Evolutionary conservation across 1,140 invertebrate species (phyloP).

Genomic region (Drosophila bocki): DNA sequence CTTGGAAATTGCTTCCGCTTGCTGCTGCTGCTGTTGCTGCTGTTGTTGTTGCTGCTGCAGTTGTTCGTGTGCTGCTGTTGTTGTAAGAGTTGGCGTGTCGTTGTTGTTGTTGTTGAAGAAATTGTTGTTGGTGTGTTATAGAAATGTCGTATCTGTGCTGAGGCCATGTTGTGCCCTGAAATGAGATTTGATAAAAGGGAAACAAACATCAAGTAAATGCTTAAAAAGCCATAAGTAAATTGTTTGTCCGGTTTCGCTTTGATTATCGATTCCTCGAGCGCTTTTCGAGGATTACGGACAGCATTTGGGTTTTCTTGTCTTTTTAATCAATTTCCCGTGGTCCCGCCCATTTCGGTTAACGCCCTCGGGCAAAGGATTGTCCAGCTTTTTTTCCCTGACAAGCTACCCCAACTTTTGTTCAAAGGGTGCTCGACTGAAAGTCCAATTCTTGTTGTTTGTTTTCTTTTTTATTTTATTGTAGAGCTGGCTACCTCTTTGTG

Average conservation of each 20-base stretch:
- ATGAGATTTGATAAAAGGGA: slow-evolving; percentile 16
- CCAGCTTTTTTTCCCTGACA: slow-evolving; percentile 50
- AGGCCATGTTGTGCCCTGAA: slow-evolving; percentile 85
- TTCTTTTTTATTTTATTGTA: slow-evolving; percentile 17
- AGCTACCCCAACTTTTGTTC: slow-evolving; percentile 14
- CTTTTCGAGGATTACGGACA: slow-evolving; percentile 44
- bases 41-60: slow-evolving; percentile 43
- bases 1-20: slow-evolving; percentile 74
- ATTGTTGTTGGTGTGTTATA: slow-evolving; percentile 82
- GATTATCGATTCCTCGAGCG: slow-evolving; percentile 41
- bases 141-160: slow-evolving; percentile 85
- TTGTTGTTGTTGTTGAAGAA: slow-evolving; percentile 70
- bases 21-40: slow-evolving; percentile 37
- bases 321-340: slow-evolving; percentile 76
- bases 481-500: not conserved
- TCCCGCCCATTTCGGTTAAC: slow-evolving; percentile 31
- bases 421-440: slow-evolving; percentile 40
- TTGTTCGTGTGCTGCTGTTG: slow-evolving; percentile 57
- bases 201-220: slow-evolving; percentile 29
- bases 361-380: slow-evolving; percentile 36
- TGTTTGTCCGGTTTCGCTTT: slow-evolving; percentile 26
- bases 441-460: slow-evolving; percentile 16
- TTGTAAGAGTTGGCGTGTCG: slow-evolving; percentile 74
- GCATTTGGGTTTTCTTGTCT: slow-evolving; percentile 44
- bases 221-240: slow-evolving; percentile 49